Evolutionary conservation across 2,113 vertebrate genomes (phyloP).

Genomic region (Fregetta grallaria): DNA sequence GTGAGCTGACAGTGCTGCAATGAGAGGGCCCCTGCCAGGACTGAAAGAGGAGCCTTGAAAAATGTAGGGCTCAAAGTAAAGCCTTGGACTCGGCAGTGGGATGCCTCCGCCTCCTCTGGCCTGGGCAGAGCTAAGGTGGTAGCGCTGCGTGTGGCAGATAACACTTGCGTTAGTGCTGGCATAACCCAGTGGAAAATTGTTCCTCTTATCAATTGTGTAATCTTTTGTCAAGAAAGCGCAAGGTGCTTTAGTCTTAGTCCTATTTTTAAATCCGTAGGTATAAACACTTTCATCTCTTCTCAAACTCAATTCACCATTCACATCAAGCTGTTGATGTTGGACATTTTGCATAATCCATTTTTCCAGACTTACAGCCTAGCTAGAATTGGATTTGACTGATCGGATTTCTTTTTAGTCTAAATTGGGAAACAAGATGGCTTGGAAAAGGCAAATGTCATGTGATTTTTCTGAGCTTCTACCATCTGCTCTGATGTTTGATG

Average conservation of each 20-base stretch:
- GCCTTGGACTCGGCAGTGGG: rapidly evolving
- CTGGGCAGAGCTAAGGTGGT: rapidly evolving
- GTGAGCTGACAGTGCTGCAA: rapidly evolving
- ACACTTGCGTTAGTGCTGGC: not conserved
- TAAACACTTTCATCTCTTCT: not conserved
- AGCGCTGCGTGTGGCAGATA: rapidly evolving
- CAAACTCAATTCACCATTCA: not conserved
- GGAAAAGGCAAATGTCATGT: not conserved
- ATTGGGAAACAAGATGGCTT: not conserved
- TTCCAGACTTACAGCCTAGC: conserved; percentile 19
- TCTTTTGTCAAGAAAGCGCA: not conserved
- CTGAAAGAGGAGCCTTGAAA: rapidly evolving
- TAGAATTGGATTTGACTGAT: conserved; percentile 61
- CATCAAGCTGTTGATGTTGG: not conserved
- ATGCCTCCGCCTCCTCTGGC: not conserved
- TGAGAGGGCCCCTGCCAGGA: too few species aligned
- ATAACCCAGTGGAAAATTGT: not conserved
- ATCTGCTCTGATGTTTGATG: not conserved
- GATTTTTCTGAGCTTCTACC: not conserved
- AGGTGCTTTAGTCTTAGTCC: not conserved
- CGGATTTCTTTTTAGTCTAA: conserved; percentile 51
- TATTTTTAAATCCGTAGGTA: not conserved
- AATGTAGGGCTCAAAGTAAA: too few species aligned
- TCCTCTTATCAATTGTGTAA: not conserved
- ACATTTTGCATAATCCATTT: conserved; percentile 24